phyloP scores from a whole-genome alignment of 2,888 invertebrate species.

The Phytoseiulus persimilis region DNA sequence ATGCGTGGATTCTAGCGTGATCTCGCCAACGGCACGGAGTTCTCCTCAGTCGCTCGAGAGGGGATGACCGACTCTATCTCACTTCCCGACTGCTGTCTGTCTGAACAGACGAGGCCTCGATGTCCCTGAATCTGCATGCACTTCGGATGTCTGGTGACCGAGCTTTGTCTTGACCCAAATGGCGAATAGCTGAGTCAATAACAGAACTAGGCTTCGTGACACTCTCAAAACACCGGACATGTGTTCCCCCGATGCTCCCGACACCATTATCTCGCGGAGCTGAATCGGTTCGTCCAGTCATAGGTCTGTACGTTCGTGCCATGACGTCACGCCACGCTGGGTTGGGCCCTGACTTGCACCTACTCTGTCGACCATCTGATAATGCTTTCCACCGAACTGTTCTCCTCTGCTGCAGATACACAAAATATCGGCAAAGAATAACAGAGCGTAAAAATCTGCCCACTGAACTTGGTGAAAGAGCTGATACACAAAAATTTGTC shows the following conservation, averaged over 20 bases:
- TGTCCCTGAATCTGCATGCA: neutral
- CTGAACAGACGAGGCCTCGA: neutral
- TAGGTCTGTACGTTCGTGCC: neutral
- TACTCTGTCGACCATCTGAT: neutral
- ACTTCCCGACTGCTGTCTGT: no score
- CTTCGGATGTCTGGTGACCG: neutral
- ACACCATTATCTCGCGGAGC: neutral
- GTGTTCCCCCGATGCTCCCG: neutral
- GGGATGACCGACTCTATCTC: no score
- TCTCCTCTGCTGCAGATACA: neutral
- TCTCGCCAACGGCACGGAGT: no score
- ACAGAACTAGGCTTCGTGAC: neutral
- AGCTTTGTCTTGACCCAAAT: neutral
- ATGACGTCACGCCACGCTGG: neutral
- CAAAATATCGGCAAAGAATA: neutral
- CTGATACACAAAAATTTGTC: neutral
- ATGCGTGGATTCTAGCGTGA: no score
- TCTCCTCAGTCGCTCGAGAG: neutral
- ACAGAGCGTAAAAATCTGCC: neutral
- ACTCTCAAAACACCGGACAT: neutral
- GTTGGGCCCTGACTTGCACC: neutral
- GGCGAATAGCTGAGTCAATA: neutral
- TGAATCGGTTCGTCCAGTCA: neutral
- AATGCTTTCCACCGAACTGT: neutral
- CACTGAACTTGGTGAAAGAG: neutral